Evolutionary conservation across 2,113 vertebrate genomes (phyloP), one percentile per base, ranked within the genome.

Genomic region (Colinus virginianus): DNA sequence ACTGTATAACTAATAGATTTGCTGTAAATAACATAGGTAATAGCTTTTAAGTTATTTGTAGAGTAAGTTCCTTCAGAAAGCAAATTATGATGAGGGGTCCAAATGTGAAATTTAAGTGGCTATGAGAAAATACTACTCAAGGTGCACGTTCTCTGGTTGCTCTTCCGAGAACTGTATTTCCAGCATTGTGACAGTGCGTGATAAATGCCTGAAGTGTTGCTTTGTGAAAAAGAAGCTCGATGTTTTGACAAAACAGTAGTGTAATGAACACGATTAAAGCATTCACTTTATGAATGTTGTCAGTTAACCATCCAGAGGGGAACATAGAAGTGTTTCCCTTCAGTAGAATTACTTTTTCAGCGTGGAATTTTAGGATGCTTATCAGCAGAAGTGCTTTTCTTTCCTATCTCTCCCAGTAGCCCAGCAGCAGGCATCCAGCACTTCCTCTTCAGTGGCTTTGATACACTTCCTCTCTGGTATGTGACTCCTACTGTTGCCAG

Each of bases 401-500:
- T 53, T 7, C 34, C 10, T 38, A 28, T 70, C 11, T 17, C 8
- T 68, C 53, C 25, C 34, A 32, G 0, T 8, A 77, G 6, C n/a
- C 21, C 46, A 36, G 16, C 63, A 91, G 67, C 55, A 69, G 58
- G 55, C 42, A 59, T 76, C 79, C 42, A 16, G 42, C 70, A 8
- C 42, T 90, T 79, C 61, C 36, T 89, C 43, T n/a, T 76, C 55
- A 76, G 77, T 40, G 53, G 82, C 62, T 64, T 32, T 78, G 43
- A 34, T 78, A 70, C 69, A 59, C 15, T 90, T 93, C n/a, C 69
- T 83, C 80, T 86, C 78, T 91, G 77, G 16, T 66, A 64, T 32
- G n/a, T 87, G 59, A 25, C 32, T 30, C 36, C 43, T 66, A 4
- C 28, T 62, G 46, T 61, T 94, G 80, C 62, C 53, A 81, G 80